These are phyloP conservation scores for Scomber scombrus DNA, from an alignment of 2,113 vertebrate species.

Conservation along the genomic window DNA sequence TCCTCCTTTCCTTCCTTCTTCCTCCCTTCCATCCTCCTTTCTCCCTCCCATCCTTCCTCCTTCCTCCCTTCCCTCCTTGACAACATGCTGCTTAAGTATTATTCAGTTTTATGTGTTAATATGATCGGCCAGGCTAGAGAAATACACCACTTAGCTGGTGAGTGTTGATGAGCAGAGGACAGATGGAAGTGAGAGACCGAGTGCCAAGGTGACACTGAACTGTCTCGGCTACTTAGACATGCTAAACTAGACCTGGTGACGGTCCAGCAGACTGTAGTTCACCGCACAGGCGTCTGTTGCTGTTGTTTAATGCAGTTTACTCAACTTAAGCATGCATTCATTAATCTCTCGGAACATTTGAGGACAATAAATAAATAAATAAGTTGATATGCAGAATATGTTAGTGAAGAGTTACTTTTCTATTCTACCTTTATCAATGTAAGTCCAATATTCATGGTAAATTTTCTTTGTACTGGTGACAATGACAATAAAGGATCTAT, in stretches of 20 bases:
- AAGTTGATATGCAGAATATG: background rate
- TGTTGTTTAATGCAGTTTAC: conserved; percentile 2
- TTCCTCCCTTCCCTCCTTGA: too few species aligned
- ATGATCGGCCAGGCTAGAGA: background rate
- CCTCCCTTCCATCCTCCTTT: too few species aligned
- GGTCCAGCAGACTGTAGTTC: background rate
- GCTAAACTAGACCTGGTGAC: conserved; percentile 32
- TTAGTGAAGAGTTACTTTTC: background rate
- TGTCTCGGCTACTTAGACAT: conserved; percentile 50
- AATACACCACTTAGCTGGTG: too few species aligned
- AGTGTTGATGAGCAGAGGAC: background rate
- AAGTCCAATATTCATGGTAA: too few species aligned
- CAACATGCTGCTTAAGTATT: background rate
- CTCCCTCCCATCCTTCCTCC: too few species aligned
- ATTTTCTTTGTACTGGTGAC: too few species aligned
- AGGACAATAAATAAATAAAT: background rate
- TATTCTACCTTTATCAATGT: too few species aligned
- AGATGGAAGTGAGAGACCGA: conserved; percentile 49
- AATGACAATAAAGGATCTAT: too few species aligned
- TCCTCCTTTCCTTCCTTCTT: too few species aligned
- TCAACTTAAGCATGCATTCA: background rate
- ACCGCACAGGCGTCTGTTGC: background rate
- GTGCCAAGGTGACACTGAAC: conserved; percentile 45
- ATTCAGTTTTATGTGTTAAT: conserved; percentile 8
- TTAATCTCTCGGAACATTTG: background rate